Base-by-base conservation (phyloP, 2,797 vertebrate genomes). In the Megalops cyprinoides region DNA sequence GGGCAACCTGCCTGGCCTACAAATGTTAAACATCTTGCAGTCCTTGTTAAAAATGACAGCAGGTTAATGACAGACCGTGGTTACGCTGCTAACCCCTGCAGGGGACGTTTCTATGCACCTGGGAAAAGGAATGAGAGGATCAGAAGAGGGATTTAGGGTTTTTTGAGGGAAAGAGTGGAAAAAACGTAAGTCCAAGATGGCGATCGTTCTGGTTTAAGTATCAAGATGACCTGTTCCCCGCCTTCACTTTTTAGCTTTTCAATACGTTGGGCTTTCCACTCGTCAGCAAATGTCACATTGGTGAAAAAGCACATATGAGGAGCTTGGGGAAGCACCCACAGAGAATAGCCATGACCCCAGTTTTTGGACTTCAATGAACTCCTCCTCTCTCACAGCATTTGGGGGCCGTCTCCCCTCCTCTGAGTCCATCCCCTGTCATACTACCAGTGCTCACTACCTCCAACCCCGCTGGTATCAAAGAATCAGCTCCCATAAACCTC, bases 401-500 rank as follows among this genome's bases (percentile, higher is more conserved):
- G 37, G 37, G 14, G 31, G 37, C 28, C 15, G 20, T 6, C 37
- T 62, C 8, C 58, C 28, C 12, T n/a, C n/a, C n/a, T n/a, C n/a
- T n/a, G n/a, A n/a, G n/a, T n/a, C n/a, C n/a, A n/a, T n/a, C 20
- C 23, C 55, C 25, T 23, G 23, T 58, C 55, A 58, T 23, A n/a
- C n/a, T 58, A 20, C 23, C 28, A 14, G 31, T 62, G 3, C 58
- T 3, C 28, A 4, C 14, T 12, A 31, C 58, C 58, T 28, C 58
- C 14, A 31, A 62, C 31, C 6, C 31, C 12, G 4, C 23, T 34
- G 12, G 18, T 28, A 34, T 65, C 58, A 60, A 60, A 60, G 9
- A 12, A 60, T 31, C 62, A 65, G 62, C 62, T 34, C n/a, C n/a
- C 62, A 65, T 65, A 65, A 65, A 65, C 15, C 51, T 18, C 51